Evolutionary conservation across 2,888 invertebrate species (phyloP), one percentile per base, ranked within the genome.

Genomic region (Eilema caniola): DNA sequence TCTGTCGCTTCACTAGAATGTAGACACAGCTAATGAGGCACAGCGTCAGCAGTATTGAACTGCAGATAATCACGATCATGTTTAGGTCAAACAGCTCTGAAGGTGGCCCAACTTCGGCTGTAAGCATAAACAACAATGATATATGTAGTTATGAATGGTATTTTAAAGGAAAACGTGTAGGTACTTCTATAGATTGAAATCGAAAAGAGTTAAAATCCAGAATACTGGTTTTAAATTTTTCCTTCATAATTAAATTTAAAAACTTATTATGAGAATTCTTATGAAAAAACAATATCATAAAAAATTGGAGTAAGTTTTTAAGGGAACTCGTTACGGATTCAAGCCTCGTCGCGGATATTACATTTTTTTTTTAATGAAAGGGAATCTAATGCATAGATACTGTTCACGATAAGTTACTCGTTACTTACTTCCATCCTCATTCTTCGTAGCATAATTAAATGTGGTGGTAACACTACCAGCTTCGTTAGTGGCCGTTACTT

Each of bases 401-500:
- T n/a, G 5, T 28, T 28, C 28, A 28, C 5, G 3, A 5, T 3
- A 24, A 57, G 24, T 47, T 7, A 47, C 1, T 53, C 10, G n/a
- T 16, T 0, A 90, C 93, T 93, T 84, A 96, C 96, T 96, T 73
- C 97, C 97, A 78, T 96, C 95, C 71, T 93, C 92, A 25, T 96
- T 96, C 66, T 96, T 95, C 0, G 97, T 97, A 3, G 96, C 96
- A 76, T 96, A 96, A 68, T 88, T 93, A 74, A 96, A 96, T 0
- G 94, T 89, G 10, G 95, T 95, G 33, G 95, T 94, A 0, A 96
- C 95, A 20, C 95, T 93, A 0, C 97, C 97, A 2, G 97, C 97
- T 71, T 97, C 96, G 82, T 96, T 97, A 76, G 95, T 93, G 0
- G 96, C 97, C 0, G 95, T 95, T 7, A 97, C 94, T 33, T 95